Conservation (phyloP, 2,888 invertebrate species). For the Thalpophila matura region DNA sequence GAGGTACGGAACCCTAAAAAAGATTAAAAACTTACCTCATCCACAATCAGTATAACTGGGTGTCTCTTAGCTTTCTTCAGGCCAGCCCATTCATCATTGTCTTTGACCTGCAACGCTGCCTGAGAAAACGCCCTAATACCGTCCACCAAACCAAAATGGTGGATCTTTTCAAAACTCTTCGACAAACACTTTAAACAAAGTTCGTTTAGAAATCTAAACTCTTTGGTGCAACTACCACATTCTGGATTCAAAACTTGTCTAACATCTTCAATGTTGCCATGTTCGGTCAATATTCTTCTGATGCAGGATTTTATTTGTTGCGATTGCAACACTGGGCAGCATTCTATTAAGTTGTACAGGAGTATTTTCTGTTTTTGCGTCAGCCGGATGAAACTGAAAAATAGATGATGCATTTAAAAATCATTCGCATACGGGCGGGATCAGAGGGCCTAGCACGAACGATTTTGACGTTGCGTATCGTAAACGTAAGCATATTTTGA, state of each 20-base stretch:
- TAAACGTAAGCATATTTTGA: no score
- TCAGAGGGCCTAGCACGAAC: no score
- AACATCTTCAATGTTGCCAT: slow-evolving; percentile 77
- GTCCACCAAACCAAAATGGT: slow-evolving; percentile 80
- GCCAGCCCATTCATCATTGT: slow-evolving; percentile 77
- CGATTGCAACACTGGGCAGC: slow-evolving; percentile 73
- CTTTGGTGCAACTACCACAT: slow-evolving; percentile 74
- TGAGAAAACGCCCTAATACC: slow-evolving; percentile 84
- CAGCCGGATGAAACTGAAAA: slow-evolving; percentile 79
- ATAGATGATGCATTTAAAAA: neutral
- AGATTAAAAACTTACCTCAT: slow-evolving; percentile 88
- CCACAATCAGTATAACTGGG: slow-evolving; percentile 93
- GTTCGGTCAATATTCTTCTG: slow-evolving; percentile 81
- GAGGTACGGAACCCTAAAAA: no score
- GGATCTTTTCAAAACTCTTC: slow-evolving; percentile 77
- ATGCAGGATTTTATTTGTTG: slow-evolving; percentile 81
- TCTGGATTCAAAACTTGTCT: slow-evolving; percentile 66
- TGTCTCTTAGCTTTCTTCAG: slow-evolving; percentile 87
- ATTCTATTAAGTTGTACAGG: slow-evolving; percentile 83
- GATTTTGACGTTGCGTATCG: no score
- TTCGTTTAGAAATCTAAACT: slow-evolving; percentile 76
- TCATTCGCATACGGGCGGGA: no score
- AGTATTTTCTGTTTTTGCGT: slow-evolving; percentile 81
- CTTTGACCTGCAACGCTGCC: slow-evolving; percentile 78
- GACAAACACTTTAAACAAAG: slow-evolving; percentile 82